These are phyloP conservation scores for Sarcophaga bullata DNA, from an alignment of 1,140 invertebrate genomes.

Conservation along the genomic window DNA sequence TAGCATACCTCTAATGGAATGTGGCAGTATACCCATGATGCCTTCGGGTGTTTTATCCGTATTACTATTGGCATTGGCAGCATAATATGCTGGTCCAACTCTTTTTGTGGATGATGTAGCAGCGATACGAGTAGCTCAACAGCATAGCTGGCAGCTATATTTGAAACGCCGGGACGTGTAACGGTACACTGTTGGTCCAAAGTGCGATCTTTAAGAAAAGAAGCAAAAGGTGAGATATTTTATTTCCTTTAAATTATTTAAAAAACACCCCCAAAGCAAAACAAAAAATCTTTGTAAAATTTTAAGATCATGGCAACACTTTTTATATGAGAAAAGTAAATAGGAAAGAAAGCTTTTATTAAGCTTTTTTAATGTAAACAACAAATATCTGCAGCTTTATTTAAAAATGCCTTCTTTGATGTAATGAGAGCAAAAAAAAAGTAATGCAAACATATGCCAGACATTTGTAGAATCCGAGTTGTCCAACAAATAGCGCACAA, in stretches of 20 bases:
- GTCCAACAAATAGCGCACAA: background rate
- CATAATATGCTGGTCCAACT: constrained; percentile 69
- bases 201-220: constrained; percentile 82
- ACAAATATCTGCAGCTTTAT: too few relatives aligned
- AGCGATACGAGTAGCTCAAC: constrained; percentile 91
- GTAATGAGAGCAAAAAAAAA: background rate
- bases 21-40: constrained; percentile 87
- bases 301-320: too few relatives aligned
- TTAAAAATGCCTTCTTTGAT: background rate
- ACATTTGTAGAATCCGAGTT: background rate
- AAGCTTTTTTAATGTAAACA: constrained; percentile 14
- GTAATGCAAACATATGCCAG: background rate
- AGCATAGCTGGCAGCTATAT: constrained; percentile 89
- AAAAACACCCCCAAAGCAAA: too few relatives aligned
- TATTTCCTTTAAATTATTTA: too few relatives aligned
- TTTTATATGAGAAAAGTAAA: too few relatives aligned
- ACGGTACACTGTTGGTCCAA: constrained; percentile 99
- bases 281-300: too few relatives aligned
- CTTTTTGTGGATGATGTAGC: constrained; percentile 85
- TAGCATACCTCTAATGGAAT: constrained; percentile 93
- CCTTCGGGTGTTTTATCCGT: constrained; percentile 68
- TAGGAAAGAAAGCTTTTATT: background rate
- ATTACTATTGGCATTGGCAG: constrained; percentile 50
- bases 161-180: constrained; percentile 92
- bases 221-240: background rate